Base-by-base conservation (phyloP, 1,140 invertebrate genomes). In the Pachypsylla venusta region DNA sequence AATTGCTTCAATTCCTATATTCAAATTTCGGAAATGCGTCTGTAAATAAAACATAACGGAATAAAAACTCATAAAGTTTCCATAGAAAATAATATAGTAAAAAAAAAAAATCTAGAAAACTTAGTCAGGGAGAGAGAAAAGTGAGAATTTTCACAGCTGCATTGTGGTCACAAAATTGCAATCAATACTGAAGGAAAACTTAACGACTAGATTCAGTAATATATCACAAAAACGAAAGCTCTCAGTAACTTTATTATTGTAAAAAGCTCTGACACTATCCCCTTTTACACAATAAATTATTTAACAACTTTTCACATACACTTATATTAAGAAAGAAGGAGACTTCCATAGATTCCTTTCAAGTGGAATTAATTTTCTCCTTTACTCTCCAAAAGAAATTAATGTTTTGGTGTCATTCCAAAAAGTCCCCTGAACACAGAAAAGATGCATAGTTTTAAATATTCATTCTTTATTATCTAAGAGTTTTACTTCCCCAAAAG, bases 211-310 rank as follows among this genome's bases (percentile, higher is more conserved):
- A 22, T 19, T n/a, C n/a, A 22, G 42, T 48, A 48, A 48, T 48
- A 48, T 48, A 48, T 48, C 42, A 48, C 42, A 48, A 22, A 7
- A 48, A n/a, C n/a, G 42, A n/a, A n/a, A 48, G 42, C 42, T 48
- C 22, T 48, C 42, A 48, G 42, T 48, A 48, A 48, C 42, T 48
- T 48, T 48, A 48, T 48, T 48, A 48, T 48, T 48, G 42, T 48
- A 48, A 48, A n/a, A 48, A 48, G 42, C 42, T 48, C 42, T 48
- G 42, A 48, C 42, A 48, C 42, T 48, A 48, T 48, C 42, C 42
- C 42, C 42, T 35, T 48, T 22, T 48, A n/a, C 42, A n/a, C n/a
- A n/a, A 48, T 48, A 48, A 48, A 48, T 48, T 48, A 48, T 48
- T 48, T 48, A 10, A 48, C 42, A 48, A 48, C 42, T 48, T 48